Evolutionary conservation across 2,888 invertebrate species (phyloP), one percentile per base, ranked within the genome.

Genomic region (Drosophila yooni): DNA sequence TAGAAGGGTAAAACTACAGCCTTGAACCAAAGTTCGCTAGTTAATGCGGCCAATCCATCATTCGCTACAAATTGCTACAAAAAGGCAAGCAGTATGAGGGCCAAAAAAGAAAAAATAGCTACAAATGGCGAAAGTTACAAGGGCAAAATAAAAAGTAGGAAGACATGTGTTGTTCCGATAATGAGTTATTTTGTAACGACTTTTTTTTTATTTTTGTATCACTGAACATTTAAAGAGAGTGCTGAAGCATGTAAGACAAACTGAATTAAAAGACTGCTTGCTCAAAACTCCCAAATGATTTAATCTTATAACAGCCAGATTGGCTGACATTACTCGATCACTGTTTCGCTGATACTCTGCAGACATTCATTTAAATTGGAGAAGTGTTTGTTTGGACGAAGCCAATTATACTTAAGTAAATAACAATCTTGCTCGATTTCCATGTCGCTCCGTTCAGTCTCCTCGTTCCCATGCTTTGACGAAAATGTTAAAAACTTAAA

Each of bases 401-500:
- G 82, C 76, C 89, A 84, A 89, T 84, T 87, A 89, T 87, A 68
- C 76, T 70, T 73, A 88, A 84, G 88, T 82, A 84, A 84, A 89
- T 89, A 89, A 79, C 71, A 81, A 83, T 87, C 76, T 79, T 51
- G 68, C 59, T 27, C 43, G 58, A 68, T 58, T 63, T 50, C 61
- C 58, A 64, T 57, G 68, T 48, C 46, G 31, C 43, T 48, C 40
- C 57, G 34, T 56, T 61, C 46, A 31, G 56, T n/a, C 29, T 29
- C 33, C 52, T 38, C 67, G 81, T 72, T 77, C 77, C 73, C 81
- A 81, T 50, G 78, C 77, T 66, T 69, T 77, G 57, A 53, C 60
- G 70, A 83, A 87, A 89, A 89, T 84, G 87, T 81, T 87, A 83
- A 89, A 89, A 84, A 84, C 89, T 84, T 84, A 84, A 84, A 89